Evolutionary conservation across 2,888 invertebrate genomes (phyloP).

Genomic region (Drosophila neotestacea): DNA sequence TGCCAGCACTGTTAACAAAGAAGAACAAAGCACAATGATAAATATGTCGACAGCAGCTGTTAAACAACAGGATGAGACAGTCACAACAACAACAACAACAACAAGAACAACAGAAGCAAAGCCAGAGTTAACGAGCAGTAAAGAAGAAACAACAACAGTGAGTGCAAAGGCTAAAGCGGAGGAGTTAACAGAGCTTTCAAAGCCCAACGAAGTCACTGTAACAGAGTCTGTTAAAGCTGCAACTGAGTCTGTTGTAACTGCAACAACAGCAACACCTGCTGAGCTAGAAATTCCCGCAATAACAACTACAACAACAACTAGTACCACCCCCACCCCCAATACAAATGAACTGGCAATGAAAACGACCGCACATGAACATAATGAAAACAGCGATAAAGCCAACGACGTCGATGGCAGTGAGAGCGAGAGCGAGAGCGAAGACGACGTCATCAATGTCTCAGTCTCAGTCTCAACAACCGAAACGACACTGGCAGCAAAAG

Average conservation of each 20-base stretch:
- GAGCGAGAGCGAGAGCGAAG: slow-evolving; percentile 11
- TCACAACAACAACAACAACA: not conserved
- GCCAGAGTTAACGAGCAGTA: not conserved
- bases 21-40: not conserved
- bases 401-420: slow-evolving; percentile 37
- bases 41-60: not conserved
- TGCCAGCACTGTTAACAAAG: slow-evolving; percentile 26
- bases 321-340: slow-evolving; percentile 42
- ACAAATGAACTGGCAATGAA: slow-evolving; percentile 63
- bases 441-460: slow-evolving; percentile 46
- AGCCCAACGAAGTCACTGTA: slow-evolving; percentile 3
- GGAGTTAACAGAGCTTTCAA: slow-evolving; percentile 12
- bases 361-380: slow-evolving; percentile 50
- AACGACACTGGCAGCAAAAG: slow-evolving; percentile 43
- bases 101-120: slow-evolving; percentile 2
- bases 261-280: slow-evolving; percentile 29
- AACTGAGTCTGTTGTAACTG: slow-evolving; percentile 7
- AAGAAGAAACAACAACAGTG: slow-evolving; percentile 3
- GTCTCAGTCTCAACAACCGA: slow-evolving; percentile 46
- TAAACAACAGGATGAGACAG: not conserved
- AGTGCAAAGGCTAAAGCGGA: not conserved
- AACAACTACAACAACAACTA: slow-evolving; percentile 27
- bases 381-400: slow-evolving; percentile 56
- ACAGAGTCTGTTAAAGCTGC: slow-evolving; percentile 10
- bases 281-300: slow-evolving; percentile 30